phyloP scores from a whole-genome alignment of 2,113 vertebrate species.

The Gopherus flavomarginatus region DNA sequence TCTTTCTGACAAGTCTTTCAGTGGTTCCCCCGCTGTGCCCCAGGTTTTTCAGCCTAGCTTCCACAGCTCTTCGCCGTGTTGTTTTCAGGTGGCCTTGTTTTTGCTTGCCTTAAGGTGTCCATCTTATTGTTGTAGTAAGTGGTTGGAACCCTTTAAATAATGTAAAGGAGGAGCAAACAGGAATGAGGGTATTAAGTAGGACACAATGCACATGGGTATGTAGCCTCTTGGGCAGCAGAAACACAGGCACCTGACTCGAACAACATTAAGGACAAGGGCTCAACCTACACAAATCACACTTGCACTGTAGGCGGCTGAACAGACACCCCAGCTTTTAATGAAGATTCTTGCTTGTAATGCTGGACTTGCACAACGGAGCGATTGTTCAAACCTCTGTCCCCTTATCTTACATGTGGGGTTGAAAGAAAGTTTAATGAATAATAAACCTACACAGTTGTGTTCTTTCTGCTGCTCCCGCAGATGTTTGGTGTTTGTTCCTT shows the following conservation, averaged over 20 bases:
- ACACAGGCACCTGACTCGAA: neutral
- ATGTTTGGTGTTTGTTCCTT: neutral
- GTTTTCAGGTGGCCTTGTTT: too few species aligned
- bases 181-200: fast-evolving
- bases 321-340: neutral
- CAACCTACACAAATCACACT: conserved; percentile 50
- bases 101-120: too few species aligned
- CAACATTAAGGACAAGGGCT: neutral
- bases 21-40: too few species aligned
- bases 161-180: neutral
- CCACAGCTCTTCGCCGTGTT: too few species aligned
- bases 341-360: conserved; percentile 43
- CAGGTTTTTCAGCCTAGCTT: too few species aligned
- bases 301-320: neutral
- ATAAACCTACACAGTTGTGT: conserved; percentile 31
- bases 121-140: fast-evolving
- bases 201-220: neutral
- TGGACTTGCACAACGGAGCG: neutral
- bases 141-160: neutral
- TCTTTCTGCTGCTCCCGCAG: neutral
- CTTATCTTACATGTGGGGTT: conserved; percentile 23
- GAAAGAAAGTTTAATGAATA: conserved; percentile 51
- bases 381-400: conserved; percentile 28
- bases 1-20: too few species aligned
- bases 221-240: neutral